Conservation (phyloP, 2,113 vertebrate genomes). For the Labeo rohita region DNA sequence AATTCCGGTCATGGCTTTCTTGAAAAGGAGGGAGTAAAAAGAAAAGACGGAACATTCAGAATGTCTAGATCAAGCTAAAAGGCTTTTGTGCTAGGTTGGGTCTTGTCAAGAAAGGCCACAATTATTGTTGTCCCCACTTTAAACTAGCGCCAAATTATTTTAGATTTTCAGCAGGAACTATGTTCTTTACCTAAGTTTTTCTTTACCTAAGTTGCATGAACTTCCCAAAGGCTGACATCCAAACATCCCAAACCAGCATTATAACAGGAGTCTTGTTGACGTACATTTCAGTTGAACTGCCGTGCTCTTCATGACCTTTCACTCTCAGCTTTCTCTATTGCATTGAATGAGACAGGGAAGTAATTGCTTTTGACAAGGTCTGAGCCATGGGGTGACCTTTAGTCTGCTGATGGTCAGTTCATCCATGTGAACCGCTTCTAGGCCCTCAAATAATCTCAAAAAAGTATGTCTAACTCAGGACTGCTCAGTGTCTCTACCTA, state of each 20-base stretch:
- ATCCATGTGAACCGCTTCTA: neutral
- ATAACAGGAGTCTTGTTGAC: neutral
- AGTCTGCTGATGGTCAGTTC: neutral
- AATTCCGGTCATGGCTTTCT: constrained; percentile 58
- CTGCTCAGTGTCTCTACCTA: constrained; percentile 14
- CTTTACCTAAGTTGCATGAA: neutral
- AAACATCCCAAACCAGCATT: neutral
- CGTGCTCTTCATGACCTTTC: constrained; percentile 16
- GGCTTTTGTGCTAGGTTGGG: neutral
- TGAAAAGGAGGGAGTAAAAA: neutral
- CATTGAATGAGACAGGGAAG: constrained; percentile 19
- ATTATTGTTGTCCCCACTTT: neutral
- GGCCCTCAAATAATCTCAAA: constrained; percentile 18
- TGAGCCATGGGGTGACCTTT: neutral
- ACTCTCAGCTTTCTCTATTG: neutral
- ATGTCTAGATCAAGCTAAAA: neutral
- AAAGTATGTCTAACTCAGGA: constrained; percentile 5
- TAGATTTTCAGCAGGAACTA: neutral
- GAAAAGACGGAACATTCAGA: neutral
- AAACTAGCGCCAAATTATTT: neutral
- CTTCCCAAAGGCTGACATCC: neutral
- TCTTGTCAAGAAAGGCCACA: neutral
- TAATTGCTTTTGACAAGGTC: constrained; percentile 43
- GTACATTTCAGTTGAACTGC: constrained; percentile 2
- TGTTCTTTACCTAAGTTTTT: neutral